phyloP scores from a whole-genome alignment of 2,113 vertebrate genomes.

The Grantiella picta region DNA sequence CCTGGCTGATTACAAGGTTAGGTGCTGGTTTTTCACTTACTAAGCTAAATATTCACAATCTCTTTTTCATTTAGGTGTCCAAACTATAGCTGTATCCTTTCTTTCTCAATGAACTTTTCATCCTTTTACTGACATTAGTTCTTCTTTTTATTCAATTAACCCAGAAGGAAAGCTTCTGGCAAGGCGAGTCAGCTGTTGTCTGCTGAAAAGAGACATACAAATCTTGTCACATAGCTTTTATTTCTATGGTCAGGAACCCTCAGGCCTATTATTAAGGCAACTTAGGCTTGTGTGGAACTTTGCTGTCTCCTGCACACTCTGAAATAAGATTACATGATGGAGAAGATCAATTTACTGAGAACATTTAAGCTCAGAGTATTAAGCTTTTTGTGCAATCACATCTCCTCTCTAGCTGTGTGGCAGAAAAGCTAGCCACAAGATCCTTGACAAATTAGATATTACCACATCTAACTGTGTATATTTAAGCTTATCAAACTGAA shows the following conservation, averaged over 20 bases:
- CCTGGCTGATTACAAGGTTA: conserved; percentile 34
- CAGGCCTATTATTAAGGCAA: conserved; percentile 67
- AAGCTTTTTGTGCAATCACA: conserved; percentile 66
- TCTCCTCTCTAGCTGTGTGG: conserved; percentile 65
- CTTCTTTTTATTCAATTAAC: conserved; percentile 73
- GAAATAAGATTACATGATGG: conserved; percentile 77
- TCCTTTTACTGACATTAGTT: conserved; percentile 65
- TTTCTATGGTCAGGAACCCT: conserved; percentile 71
- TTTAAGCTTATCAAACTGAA: conserved; percentile 82
- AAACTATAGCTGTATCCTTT: conserved; percentile 21
- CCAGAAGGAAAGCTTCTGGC: conserved; percentile 66
- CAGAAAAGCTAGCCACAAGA: conserved; percentile 69
- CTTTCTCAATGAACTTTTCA: conserved; percentile 67
- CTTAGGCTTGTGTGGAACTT: conserved; percentile 66
- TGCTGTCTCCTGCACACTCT: conserved; percentile 72
- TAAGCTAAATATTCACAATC: background rate
- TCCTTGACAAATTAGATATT: conserved; percentile 81
- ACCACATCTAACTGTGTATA: conserved; percentile 79
- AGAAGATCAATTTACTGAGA: conserved; percentile 70
- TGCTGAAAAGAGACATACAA: conserved; percentile 68
- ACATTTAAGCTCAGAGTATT: conserved; percentile 68
- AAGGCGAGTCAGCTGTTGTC: conserved; percentile 65
- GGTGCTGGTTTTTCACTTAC: conserved; percentile 40
- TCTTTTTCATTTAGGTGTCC: conserved; percentile 50
- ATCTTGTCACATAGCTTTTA: conserved; percentile 70